These are phyloP conservation scores for Eupithecia inturbata DNA, from an alignment of 2,888 invertebrate genomes.

Conservation along the genomic window DNA sequence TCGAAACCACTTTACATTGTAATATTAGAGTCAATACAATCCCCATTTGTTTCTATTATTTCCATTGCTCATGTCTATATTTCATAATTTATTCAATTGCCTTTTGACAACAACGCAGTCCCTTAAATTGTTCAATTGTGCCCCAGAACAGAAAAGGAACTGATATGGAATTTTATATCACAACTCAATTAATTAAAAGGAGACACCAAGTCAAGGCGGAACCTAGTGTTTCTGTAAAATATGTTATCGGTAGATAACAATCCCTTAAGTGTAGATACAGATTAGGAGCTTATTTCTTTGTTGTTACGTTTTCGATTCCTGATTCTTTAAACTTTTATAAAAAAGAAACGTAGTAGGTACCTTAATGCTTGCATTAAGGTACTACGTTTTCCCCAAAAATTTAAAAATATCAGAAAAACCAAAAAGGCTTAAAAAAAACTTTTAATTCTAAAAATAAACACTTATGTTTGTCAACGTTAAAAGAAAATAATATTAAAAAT, in stretches of 20 bases:
- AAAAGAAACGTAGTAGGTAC: too few relatives aligned
- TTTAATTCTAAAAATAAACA: too few relatives aligned
- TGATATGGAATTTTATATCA: background rate
- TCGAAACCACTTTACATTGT: background rate
- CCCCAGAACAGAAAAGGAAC: background rate
- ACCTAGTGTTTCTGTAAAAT: background rate
- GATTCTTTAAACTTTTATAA: background rate
- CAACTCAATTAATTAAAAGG: background rate
- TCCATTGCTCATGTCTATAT: constrained; percentile 37
- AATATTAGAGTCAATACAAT: constrained; percentile 23
- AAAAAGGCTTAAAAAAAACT: too few relatives aligned
- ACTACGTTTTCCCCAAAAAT: too few relatives aligned
- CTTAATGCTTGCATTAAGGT: too few relatives aligned
- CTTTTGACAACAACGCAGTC: constrained; percentile 26
- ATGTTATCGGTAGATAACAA: background rate
- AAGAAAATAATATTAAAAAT: too few relatives aligned
- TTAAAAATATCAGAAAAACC: too few relatives aligned
- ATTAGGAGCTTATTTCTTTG: background rate
- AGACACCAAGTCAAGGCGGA: background rate
- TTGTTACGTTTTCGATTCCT: background rate
- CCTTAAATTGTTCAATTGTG: constrained; percentile 38
- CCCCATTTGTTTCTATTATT: constrained; percentile 31
- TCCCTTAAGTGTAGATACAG: background rate
- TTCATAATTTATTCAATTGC: constrained; percentile 49
- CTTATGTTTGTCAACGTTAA: too few relatives aligned